A percentile compares a stretch with the other conserved stretches of the same genome.
phyloP scores from a whole-genome alignment of 2,888 invertebrate genomes.

The Cecidostiba fungosa region DNA sequence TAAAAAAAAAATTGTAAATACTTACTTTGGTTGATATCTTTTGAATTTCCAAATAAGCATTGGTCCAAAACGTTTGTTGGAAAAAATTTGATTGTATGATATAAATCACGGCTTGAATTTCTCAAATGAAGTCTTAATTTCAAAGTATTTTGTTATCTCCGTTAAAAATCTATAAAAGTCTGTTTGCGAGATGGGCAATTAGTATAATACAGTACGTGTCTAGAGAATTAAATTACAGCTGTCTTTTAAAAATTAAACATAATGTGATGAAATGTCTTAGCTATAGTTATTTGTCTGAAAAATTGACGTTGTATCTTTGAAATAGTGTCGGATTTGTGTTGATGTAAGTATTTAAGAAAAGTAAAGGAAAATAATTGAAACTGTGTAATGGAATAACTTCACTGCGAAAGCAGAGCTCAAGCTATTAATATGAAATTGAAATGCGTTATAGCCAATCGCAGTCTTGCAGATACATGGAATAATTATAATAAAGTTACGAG shows the following conservation, averaged over 20 bases:
- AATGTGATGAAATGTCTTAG: slow-evolving; percentile 45
- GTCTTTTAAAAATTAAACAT: slow-evolving; percentile 35
- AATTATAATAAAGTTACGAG: slow-evolving; percentile 36
- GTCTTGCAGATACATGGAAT: slow-evolving; percentile 54
- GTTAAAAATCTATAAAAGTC: slow-evolving; percentile 58
- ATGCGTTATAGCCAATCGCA: slow-evolving; percentile 57
- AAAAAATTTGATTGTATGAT: not conserved
- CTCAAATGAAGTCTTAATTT: slow-evolving; percentile 52
- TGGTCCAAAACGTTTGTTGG: not conserved
- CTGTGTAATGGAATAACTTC: slow-evolving; percentile 18
- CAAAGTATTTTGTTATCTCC: slow-evolving; percentile 22
- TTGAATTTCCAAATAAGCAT: not conserved
- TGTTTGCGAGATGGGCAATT: slow-evolving; percentile 17
- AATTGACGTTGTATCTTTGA: slow-evolving; percentile 60
- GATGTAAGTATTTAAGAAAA: not conserved
- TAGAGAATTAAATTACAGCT: not conserved
- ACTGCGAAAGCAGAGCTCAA: slow-evolving; percentile 49
- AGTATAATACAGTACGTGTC: slow-evolving; percentile 40
- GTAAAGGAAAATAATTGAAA: slow-evolving; percentile 30
- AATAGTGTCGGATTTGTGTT: slow-evolving; percentile 31
- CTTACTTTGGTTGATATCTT: not conserved
- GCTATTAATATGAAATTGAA: slow-evolving; percentile 47
- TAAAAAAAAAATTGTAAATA: not conserved
- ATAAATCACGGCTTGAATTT: slow-evolving; percentile 10
- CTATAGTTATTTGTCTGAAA: slow-evolving; percentile 62